Percentiles rank a stretch among this genome's conserved stretches.
Conservation (phyloP, 2,797 vertebrate genomes). For the Florisuga fusca region DNA sequence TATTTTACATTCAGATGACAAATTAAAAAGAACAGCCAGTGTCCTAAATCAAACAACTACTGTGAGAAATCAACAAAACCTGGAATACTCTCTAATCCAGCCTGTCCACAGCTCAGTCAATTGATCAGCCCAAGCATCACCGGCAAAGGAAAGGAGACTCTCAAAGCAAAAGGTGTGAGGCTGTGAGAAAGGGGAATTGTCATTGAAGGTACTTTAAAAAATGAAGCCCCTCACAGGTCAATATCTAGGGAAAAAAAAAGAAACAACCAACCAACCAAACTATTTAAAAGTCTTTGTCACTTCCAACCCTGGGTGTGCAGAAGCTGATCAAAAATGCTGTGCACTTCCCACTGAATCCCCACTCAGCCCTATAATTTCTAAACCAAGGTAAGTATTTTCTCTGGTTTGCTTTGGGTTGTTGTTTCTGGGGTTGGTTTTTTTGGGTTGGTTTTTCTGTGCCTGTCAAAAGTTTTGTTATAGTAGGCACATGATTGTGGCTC, state of each 20-base stretch:
- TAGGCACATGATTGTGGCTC: fast-evolving
- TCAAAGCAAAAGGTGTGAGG: background rate
- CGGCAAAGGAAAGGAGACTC: background rate
- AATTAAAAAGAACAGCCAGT: background rate
- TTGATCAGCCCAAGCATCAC: background rate
- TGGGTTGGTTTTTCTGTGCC: background rate
- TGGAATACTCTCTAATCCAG: background rate
- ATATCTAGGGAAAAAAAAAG: background rate
- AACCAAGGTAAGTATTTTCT: background rate
- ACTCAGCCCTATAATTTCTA: background rate
- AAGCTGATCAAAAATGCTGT: background rate
- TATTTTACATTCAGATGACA: background rate
- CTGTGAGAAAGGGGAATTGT: fast-evolving
- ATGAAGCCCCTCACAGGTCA: background rate
- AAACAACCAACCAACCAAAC: background rate
- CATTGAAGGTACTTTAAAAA: background rate
- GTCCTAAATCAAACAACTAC: background rate
- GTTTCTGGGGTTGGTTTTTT: no score
- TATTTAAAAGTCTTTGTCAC: background rate
- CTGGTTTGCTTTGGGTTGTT: no score
- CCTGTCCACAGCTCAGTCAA: background rate
- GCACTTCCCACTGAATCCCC: background rate
- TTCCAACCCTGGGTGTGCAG: background rate
- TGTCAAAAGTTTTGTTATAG: background rate
- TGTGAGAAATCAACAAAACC: background rate